A percentile compares a stretch with the other conserved stretches of the same genome.
Conservation (phyloP, 2,888 invertebrate genomes). For the Keiferia lycopersicella region DNA sequence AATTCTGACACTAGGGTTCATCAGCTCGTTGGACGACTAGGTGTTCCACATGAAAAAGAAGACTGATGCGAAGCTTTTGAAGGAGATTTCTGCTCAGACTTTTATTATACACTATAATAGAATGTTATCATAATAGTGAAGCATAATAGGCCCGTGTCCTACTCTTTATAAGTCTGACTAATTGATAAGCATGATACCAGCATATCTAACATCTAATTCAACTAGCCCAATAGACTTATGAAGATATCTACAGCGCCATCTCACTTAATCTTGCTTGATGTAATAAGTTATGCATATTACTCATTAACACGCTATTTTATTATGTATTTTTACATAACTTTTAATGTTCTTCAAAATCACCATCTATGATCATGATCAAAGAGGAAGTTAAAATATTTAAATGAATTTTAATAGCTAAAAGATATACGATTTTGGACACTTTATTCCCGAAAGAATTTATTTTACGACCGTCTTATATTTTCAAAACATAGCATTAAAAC, state of each 20-base stretch:
- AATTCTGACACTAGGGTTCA: no score
- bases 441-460: background rate
- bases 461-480: slow-evolving; percentile 12
- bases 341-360: background rate
- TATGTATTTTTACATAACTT: background rate
- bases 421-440: background rate
- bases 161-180: slow-evolving; percentile 36
- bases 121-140: background rate
- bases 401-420: background rate
- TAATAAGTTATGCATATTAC: background rate
- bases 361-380: background rate
- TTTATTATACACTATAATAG: background rate
- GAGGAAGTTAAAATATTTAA: background rate
- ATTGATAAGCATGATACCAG: slow-evolving; percentile 52
- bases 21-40: no score
- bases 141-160: slow-evolving; percentile 5
- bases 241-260: slow-evolving; percentile 9
- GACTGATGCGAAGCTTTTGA: no score
- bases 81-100: background rate
- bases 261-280: background rate
- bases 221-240: slow-evolving; percentile 27
- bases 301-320: background rate
- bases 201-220: slow-evolving; percentile 38
- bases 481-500: slow-evolving; percentile 12
- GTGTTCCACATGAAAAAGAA: no score